phyloP scores from a whole-genome alignment of 2,113 vertebrate genomes.

The Myodes glareolus region DNA sequence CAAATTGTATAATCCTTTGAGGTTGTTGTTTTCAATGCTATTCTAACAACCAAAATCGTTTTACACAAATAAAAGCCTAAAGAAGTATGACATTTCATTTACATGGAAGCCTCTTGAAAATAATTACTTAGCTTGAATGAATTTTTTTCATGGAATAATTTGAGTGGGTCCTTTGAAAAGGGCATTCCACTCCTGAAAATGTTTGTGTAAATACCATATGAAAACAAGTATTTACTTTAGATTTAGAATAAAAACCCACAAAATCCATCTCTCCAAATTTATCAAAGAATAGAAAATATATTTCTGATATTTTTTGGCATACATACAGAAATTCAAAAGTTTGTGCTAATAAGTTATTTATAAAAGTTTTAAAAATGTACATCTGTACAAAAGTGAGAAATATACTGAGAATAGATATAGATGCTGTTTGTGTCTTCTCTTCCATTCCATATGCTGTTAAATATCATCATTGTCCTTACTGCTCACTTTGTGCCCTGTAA shows the following conservation, averaged over 20 bases:
- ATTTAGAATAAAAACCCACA: conserved; percentile 28
- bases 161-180: background rate
- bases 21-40: background rate
- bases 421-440: background rate
- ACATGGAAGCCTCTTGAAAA: background rate
- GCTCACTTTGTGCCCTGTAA: background rate
- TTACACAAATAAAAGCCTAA: background rate
- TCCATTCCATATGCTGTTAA: background rate
- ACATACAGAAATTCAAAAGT: background rate
- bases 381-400: background rate
- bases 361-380: background rate
- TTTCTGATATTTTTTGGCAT: background rate
- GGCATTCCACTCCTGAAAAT: background rate
- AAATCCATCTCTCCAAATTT: background rate
- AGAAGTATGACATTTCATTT: background rate
- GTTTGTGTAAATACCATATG: background rate
- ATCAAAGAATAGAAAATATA: background rate
- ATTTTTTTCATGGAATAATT: background rate
- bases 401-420: background rate
- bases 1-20: background rate
- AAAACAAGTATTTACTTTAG: background rate
- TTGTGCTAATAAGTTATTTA: background rate
- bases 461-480: background rate
- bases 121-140: conserved; percentile 13
- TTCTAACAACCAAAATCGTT: conserved; percentile 28